Base-by-base conservation (phyloP, 92 coral and sea anemone species). In the Porites cylindrica region DNA sequence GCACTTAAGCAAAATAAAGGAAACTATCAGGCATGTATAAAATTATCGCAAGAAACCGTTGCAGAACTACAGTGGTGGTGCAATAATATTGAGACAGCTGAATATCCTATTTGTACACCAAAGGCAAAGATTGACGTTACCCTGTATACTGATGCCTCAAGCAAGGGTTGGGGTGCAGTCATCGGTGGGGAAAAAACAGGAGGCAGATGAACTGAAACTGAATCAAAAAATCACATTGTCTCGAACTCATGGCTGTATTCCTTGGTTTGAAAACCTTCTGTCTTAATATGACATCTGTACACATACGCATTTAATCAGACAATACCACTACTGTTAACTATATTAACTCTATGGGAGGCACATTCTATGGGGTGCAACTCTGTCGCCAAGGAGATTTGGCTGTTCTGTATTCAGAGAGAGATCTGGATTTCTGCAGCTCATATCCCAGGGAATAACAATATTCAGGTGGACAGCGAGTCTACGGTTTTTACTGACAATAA, bases 101-200 rank as follows among this genome's bases (percentile, higher is more conserved):
- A 54, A 8, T 54, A 54, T 12, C 1, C 9, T 10, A 54, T 54
- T 13, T 54, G 60, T 54, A 54, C 13, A 54, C 60, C 60, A 9
- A 10, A 54, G 3, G 1, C 75, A 23, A 17, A 68, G 14, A 76
- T 56, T 53, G 62, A 20, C 4, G 6, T 80, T 38, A 82, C 88
- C 32, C 54, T 59, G 64, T 61, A 70, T 32, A 87, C 91, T 74
- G 91, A 88, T 76, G 84, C 91, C 61, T 82, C 91, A 19, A 88
- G 56, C 18, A 59, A 78, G 21, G 86, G 86, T 10, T 81, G 87
- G 60, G 87, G 87, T 70, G 80, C 91, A 65, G 91, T 88, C 16
- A 70, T 58, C 14, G 65, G 75, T 26, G 60, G 7, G 2, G 61
- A n/a, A 63, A 80, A 70, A 86, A 51, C 66, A 77, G 91, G 52